Conservation (phyloP, 30 jellyfish, hydroid and myxozoan species). For the Catostylus mosaicus region DNA sequence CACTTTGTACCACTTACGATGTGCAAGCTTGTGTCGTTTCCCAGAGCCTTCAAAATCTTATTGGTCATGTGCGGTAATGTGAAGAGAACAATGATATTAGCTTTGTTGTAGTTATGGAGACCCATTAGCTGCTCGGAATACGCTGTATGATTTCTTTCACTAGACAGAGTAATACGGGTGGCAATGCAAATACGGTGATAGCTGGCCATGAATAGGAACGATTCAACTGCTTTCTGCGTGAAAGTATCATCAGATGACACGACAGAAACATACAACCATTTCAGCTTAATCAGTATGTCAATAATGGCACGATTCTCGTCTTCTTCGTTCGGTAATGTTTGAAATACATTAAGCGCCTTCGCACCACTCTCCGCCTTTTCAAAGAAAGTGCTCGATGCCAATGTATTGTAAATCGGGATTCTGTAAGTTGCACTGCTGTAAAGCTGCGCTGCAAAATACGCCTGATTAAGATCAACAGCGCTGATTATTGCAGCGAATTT, state of each 20-base stretch:
- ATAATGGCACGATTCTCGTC: conserved; percentile 26
- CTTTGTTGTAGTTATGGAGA: neutral
- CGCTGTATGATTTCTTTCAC: neutral
- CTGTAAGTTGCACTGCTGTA: conserved; percentile 5
- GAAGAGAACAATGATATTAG: conserved; percentile 2
- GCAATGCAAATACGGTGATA: conserved; percentile 14
- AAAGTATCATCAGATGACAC: conserved; percentile 31
- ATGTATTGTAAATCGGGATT: neutral
- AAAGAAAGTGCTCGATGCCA: neutral
- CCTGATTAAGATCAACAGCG: neutral
- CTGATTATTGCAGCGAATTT: conserved; percentile 9
- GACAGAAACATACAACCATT: conserved; percentile 63
- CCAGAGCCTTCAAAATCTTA: neutral
- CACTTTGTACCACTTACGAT: conserved; percentile 6
- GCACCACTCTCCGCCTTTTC: neutral
- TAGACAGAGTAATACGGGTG: neutral
- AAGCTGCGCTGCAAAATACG: neutral
- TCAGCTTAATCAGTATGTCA: conserved; percentile 37
- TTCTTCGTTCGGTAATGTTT: conserved; percentile 35
- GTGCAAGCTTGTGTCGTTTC: conserved; percentile 1
- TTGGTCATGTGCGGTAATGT: neutral
- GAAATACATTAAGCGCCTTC: conserved; percentile 19
- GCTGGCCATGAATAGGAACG: conserved; percentile 18
- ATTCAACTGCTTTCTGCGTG: conserved; percentile 18
- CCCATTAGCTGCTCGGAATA: neutral